Percentiles rank a stretch among this genome's conserved stretches.
phyloP scores from a whole-genome alignment of 2,888 invertebrate species.

The Macrophya alboannulata region DNA sequence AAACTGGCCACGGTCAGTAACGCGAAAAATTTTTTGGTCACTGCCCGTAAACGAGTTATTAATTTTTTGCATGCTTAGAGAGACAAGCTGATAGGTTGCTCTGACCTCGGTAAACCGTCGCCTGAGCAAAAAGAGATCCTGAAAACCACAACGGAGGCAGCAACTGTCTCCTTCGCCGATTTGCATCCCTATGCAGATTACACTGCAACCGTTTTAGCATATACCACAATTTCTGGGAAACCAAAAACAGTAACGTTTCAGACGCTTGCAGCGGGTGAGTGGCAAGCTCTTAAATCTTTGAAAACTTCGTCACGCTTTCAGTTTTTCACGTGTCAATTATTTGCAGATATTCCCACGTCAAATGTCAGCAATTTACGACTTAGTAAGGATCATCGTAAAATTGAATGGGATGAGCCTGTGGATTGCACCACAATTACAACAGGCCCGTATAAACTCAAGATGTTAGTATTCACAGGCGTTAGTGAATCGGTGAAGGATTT shows the following conservation, averaged over 20 bases:
- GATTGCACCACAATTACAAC: constrained; percentile 66
- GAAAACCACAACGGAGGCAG: neutral
- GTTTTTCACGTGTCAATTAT: neutral
- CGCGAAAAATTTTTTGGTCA: neutral
- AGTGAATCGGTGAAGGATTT: constrained; percentile 4
- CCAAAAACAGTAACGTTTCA: neutral
- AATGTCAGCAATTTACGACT: constrained; percentile 60
- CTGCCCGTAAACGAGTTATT: neutral
- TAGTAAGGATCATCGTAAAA: neutral
- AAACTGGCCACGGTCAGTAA: neutral
- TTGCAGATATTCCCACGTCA: constrained; percentile 65
- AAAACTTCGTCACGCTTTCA: constrained; percentile 5
- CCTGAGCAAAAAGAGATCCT: neutral
- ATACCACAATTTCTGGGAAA: constrained; percentile 59
- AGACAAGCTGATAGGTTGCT: neutral
- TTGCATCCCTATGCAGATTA: constrained; percentile 65
- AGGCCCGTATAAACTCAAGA: constrained; percentile 61
- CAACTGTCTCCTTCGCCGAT: neutral
- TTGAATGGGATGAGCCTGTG: constrained; percentile 65
- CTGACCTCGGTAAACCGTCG: neutral
- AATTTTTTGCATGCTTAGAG: neutral
- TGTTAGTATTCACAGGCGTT: constrained; percentile 61
- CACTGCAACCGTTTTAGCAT: constrained; percentile 60
- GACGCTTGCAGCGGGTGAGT: constrained; percentile 59
- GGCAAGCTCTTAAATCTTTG: constrained; percentile 20